Conservation (phyloP, 1,140 invertebrate genomes). For the Hylaeus anthracinus region DNA sequence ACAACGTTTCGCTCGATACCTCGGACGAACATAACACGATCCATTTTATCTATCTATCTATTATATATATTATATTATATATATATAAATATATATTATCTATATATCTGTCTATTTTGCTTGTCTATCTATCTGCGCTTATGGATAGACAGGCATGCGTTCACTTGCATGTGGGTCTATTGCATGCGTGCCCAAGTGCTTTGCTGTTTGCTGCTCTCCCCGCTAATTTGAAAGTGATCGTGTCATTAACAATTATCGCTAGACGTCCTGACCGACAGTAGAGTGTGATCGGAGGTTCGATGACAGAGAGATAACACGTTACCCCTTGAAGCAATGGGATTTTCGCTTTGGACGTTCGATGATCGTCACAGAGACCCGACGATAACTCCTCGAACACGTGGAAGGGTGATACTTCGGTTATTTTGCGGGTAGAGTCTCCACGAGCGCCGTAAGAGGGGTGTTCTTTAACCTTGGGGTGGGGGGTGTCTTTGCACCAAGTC, state of each 20-base stretch:
- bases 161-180: slow-evolving; percentile 79
- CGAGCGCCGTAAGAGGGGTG: no score
- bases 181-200: slow-evolving; percentile 79
- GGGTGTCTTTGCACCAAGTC: no score
- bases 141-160: slow-evolving; percentile 49
- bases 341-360: no score
- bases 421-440: no score
- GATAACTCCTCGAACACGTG: no score
- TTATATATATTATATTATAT: slow-evolving; percentile 13
- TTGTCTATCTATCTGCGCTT: slow-evolving; percentile 47
- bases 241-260: slow-evolving; percentile 49
- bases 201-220: slow-evolving; percentile 78
- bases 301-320: neutral
- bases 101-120: slow-evolving; percentile 73
- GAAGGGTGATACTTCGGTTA: no score
- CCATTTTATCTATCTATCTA: slow-evolving; percentile 46
- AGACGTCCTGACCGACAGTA: slow-evolving; percentile 9
- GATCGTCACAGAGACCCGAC: neutral
- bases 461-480: no score
- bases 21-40: slow-evolving; percentile 24
- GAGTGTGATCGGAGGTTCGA: slow-evolving; percentile 36
- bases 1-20: slow-evolving; percentile 2
- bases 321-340: neutral
- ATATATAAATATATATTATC: slow-evolving; percentile 34
- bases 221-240: slow-evolving; percentile 62